Base-by-base conservation (phyloP, 2,888 invertebrate species). In the Drosophila paranaensis region DNA sequence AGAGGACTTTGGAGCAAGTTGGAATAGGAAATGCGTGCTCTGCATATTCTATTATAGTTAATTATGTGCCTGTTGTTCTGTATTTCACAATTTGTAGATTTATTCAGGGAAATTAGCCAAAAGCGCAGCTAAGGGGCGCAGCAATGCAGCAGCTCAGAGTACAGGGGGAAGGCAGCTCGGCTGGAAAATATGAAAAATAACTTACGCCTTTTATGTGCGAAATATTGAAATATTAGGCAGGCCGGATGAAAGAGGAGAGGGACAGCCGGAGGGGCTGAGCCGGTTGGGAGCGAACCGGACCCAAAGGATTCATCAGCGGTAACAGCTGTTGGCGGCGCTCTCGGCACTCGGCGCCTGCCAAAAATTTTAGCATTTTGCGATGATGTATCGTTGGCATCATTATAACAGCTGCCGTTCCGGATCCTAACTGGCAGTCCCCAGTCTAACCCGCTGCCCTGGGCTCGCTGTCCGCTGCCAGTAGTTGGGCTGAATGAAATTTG, bases 361-460 rank as follows among this genome's bases (percentile, higher is more conserved):
- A 88, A 86, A 90, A 86, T 88, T 87, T 86, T 86, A 82, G 77
- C 90, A 88, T 86, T 86, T 89, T 89, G 89, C 84, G 90, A 88
- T 90, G 90, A 88, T 88, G 90, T 85, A 90, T 90, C 88, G 88
- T 71, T 50, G 83, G 86, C 90, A 88, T 88, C 88, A 88, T 88
- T 88, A 90, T 84, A 88, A 72, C 89, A 88, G 88, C 88, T 87
- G 89, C 88, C 81, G 67, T 57, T 69, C 60, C 65, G 81, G 60
- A 62, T 68, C 61, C 78, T 62, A 69, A 81, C 70, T 74, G 76
- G 61, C 69, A 46, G 64, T 75, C 63, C 62, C 64, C 46, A 65
- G 56, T 35, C 71, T 50, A 35, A 37, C 48, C 48, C 48, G 35
- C 30, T 27, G 27, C 16, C 25, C 25, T 16, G 27, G 10, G 43